Conservation (phyloP, 2,113 vertebrate genomes). For the Edolisoma coerulescens region DNA sequence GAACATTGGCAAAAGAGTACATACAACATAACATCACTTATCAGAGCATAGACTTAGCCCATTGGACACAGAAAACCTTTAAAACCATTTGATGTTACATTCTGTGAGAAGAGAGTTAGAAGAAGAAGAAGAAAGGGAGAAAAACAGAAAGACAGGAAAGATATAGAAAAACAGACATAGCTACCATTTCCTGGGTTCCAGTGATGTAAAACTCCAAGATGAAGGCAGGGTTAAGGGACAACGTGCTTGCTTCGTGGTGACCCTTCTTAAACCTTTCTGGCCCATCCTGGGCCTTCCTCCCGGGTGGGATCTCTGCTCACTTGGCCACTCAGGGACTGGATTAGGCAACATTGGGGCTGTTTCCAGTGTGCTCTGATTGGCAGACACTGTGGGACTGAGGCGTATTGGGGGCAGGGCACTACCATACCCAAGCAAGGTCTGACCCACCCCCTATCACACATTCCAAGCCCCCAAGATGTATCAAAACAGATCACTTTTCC, state of each 20-base stretch:
- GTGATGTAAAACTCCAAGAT: background rate
- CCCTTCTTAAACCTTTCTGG: background rate
- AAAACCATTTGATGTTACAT: background rate
- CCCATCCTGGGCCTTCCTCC: background rate
- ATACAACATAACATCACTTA: background rate
- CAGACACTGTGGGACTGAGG: rapidly evolving
- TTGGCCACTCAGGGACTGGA: background rate
- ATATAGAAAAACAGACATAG: background rate
- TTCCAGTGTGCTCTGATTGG: background rate
- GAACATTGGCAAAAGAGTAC: background rate
- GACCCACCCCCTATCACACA: background rate
- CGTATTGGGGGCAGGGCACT: background rate
- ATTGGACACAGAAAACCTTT: background rate
- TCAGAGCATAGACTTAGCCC: background rate
- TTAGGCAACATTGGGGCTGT: background rate
- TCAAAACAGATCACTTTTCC: background rate
- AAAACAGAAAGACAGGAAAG: background rate
- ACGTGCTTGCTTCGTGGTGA: rapidly evolving
- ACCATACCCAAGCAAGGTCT: background rate
- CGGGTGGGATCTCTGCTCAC: background rate
- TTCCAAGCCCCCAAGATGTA: background rate
- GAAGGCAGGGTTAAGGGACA: background rate
- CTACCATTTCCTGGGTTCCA: background rate
- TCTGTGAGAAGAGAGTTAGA: background rate
- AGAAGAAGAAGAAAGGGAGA: background rate